These are phyloP conservation scores for Agrotis segetum DNA, from an alignment of 2,888 invertebrate species.

Conservation along the genomic window DNA sequence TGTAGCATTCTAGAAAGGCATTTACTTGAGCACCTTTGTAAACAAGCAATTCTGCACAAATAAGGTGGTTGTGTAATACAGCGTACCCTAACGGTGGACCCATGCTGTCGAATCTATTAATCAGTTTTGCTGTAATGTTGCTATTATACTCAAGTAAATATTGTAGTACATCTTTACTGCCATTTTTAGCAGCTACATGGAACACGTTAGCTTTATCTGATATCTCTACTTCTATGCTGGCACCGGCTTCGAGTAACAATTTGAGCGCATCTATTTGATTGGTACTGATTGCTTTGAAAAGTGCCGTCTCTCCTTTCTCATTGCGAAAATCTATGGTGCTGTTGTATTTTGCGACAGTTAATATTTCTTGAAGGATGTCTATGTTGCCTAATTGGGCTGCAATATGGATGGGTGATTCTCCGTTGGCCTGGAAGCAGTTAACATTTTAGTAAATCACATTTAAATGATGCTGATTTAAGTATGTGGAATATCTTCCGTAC, in stretches of 20 bases:
- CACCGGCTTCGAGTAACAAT: constrained; percentile 80
- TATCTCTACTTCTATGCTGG: constrained; percentile 80
- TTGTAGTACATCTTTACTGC: constrained; percentile 86
- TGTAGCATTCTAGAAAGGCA: constrained; percentile 46
- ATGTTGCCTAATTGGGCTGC: constrained; percentile 82
- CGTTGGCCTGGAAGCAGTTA: constrained; percentile 50
- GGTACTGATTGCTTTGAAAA: constrained; percentile 82
- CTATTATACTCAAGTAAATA: constrained; percentile 83
- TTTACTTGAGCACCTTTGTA: constrained; percentile 61
- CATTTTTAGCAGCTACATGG: constrained; percentile 77
- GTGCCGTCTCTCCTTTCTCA: constrained; percentile 79
- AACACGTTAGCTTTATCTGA: constrained; percentile 82
- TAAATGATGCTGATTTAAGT: not conserved
- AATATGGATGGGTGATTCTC: constrained; percentile 79
- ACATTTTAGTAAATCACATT: not conserved
- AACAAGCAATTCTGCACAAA: constrained; percentile 75
- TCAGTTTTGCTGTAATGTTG: constrained; percentile 60
- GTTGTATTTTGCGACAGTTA: constrained; percentile 73
- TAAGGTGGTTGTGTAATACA: constrained; percentile 56
- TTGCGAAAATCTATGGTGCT: constrained; percentile 73
- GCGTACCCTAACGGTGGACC: constrained; percentile 64
- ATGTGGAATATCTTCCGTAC: constrained; percentile 28
- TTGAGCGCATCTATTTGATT: constrained; percentile 78
- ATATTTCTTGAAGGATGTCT: constrained; percentile 83
- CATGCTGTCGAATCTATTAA: constrained; percentile 39